phyloP scores from a whole-genome alignment of 1,140 invertebrate genomes.

The Pollicipes pollicipes region DNA sequence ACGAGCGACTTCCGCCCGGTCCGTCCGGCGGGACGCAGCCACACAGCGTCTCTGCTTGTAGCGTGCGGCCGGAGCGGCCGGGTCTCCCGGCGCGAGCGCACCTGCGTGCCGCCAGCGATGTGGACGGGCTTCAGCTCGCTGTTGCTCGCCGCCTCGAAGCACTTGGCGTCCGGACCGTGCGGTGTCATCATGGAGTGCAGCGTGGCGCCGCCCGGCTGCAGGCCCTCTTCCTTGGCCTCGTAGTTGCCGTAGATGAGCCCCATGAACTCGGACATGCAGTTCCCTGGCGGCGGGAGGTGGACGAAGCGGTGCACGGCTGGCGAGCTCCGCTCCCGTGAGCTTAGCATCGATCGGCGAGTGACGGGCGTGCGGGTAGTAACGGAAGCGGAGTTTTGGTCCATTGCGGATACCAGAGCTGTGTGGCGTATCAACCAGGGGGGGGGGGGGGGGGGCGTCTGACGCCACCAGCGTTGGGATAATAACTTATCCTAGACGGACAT shows the following conservation, averaged over 20 bases:
- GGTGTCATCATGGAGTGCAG: slow-evolving; percentile 94
- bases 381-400: no score
- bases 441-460: no score
- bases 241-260: slow-evolving; percentile 83
- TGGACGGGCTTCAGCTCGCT: slow-evolving; percentile 50
- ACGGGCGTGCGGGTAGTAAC: no score
- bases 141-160: slow-evolving; percentile 66
- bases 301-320: slow-evolving; percentile 11
- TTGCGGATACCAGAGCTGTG: no score
- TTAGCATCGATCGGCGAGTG: no score
- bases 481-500: no score
- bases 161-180: slow-evolving; percentile 80
- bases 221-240: slow-evolving; percentile 88
- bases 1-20: no score
- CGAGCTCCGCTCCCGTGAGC: neutral
- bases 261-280: slow-evolving; percentile 99
- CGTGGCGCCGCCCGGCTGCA: slow-evolving; percentile 46
- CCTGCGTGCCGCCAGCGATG: slow-evolving; percentile 83
- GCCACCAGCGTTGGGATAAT: no score
- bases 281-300: slow-evolving; percentile 41
- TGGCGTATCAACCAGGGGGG: no score
- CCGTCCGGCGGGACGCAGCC: no score
- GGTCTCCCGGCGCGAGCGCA: slow-evolving; percentile 27
- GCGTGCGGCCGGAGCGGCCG: no score
- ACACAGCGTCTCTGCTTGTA: no score